phyloP scores from a whole-genome alignment of 2,113 vertebrate genomes.

The Rattus rattus region DNA sequence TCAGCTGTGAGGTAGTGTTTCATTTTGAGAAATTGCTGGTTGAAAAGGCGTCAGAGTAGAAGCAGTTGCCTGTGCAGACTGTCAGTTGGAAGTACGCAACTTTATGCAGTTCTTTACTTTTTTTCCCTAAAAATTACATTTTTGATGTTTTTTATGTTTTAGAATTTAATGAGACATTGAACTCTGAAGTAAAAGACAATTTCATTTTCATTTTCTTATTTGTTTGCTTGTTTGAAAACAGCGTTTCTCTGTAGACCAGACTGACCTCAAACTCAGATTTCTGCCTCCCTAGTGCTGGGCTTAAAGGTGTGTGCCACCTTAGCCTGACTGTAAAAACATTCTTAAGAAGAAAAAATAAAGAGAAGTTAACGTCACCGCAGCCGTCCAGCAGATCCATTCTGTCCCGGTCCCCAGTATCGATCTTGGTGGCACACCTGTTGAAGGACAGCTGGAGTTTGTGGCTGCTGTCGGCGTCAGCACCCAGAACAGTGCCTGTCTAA shows the following conservation, averaged over 20 bases:
- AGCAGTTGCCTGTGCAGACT: constrained; percentile 29
- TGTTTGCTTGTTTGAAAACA: neutral
- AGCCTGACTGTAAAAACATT: too few relatives aligned
- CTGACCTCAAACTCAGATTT: neutral
- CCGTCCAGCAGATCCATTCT: neutral
- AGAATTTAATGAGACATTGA: constrained; percentile 19
- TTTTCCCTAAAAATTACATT: constrained; percentile 3
- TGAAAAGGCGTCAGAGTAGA: neutral
- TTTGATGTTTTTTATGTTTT: neutral
- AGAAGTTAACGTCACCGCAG: neutral
- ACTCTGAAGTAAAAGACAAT: neutral
- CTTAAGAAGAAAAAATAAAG: neutral
- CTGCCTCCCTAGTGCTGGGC: neutral
- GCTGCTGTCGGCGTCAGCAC: neutral
- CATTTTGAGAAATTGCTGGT: neutral
- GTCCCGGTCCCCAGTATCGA: neutral
- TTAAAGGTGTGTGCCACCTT: neutral
- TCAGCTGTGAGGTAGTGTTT: constrained; percentile 2
- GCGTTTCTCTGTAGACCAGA: neutral
- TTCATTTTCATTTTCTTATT: neutral
- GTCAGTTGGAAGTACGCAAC: neutral
- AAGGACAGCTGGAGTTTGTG: neutral
- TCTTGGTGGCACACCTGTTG: neutral
- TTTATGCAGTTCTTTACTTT: neutral
- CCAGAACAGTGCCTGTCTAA: neutral